Evolutionary conservation across 1,140 invertebrate genomes (phyloP), one percentile per base, ranked within the genome.

Genomic region (Leguminivora glycinivorella): DNA sequence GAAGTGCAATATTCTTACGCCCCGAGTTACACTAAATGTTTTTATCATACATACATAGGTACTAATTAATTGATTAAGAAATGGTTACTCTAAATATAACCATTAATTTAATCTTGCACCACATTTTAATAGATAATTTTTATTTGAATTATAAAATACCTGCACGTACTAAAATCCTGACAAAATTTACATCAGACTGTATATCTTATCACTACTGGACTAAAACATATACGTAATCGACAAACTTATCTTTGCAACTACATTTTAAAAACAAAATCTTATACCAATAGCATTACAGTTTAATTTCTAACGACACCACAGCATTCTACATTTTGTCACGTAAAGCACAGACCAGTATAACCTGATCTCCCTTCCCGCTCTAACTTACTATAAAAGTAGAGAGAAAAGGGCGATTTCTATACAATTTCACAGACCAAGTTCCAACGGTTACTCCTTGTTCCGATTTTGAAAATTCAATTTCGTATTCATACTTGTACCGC

Each of bases 381-480:
- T 24, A 47, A 70, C 2, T 66, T 22, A 17, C 22, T 68, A 70
- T 67, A 60, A 73, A 71, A n/a, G 17, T 0, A 6, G 26, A 25
- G 19, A 14, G 1, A 6, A 4, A 24, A 60, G 70, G 66, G 73
- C 68, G 40, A 60, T 71, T 56, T 67, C 52, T 67, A 75, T 77
- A 73, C 29, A 75, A 74, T 58, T 60, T 14, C n/a, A 75, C 6
- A 69, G 82, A 9, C 79, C 85, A 75, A 71, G 3, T 9, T 63
- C 71, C 66, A 68, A 22, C 83, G 83, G 83, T 43, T 47, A 67
- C 0, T 58, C 9, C 71, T 69, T 75, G 75, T 82, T 81, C 78
- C 80, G 77, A 84, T 85, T 87, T 85, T 85, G 81, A 87, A 83
- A 82, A 82, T 72, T 76, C 73, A 79, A 82, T 82, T 85, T 82